A percentile compares a stretch with the other conserved stretches of the same genome.
Conservation (phyloP, 2,797 vertebrate genomes). For the Hafferia zeledoni region DNA sequence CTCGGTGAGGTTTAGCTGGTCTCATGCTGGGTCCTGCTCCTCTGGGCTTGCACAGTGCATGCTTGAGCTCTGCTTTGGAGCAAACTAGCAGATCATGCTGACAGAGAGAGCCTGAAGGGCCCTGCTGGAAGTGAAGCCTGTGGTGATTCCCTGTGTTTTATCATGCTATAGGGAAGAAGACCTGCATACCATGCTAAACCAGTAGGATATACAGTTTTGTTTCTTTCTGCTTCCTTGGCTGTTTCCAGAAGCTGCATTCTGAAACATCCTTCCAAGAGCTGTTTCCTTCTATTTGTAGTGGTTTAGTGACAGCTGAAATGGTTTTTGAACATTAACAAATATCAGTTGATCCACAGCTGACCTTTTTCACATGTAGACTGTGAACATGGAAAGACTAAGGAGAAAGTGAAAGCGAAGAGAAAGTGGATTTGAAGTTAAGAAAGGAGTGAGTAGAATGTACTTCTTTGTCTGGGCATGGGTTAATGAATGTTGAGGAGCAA, state of each 20-base stretch:
- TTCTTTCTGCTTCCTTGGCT: not conserved
- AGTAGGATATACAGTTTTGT: not conserved
- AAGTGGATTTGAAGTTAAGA: not conserved
- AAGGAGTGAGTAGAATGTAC: not conserved
- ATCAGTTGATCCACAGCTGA: not conserved
- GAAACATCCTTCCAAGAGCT: not conserved
- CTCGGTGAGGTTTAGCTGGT: fast-evolving
- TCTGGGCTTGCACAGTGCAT: not conserved
- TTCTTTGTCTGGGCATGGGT: not conserved
- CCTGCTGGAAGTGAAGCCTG: not conserved
- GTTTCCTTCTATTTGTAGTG: not conserved
- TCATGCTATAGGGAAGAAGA: not conserved
- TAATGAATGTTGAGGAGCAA: not conserved
- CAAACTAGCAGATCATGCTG: not conserved
- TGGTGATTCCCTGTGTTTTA: not conserved
- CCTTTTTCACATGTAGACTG: not conserved
- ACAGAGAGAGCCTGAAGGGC: not conserved
- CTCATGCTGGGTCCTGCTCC: not conserved
- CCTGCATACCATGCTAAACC: not conserved
- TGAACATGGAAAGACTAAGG: not conserved
- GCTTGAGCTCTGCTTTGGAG: not conserved
- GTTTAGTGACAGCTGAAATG: not conserved
- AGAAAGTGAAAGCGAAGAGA: not conserved
- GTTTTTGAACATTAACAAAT: not conserved
- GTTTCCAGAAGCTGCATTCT: not conserved